Evolutionary conservation across 2,113 vertebrate species (phyloP), one percentile per base, ranked within the genome.

Genomic region (Aegypius monachus): DNA sequence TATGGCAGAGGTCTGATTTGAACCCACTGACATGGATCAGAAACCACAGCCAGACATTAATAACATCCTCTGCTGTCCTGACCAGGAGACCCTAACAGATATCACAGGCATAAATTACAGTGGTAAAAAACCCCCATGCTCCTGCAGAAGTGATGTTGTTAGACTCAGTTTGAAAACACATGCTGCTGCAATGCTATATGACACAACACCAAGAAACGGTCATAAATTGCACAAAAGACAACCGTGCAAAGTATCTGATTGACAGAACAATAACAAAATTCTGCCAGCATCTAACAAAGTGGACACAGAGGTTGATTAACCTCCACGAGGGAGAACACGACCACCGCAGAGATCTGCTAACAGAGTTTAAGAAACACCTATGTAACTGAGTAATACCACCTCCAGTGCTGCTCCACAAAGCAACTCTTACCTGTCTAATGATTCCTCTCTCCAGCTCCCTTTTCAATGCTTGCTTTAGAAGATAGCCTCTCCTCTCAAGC

Each of bases 381-480:
- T 5, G 36, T 32, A 45, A 43, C 12, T 91, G 40, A 78, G 42
- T 12, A 56, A 36, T 10, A 16, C 22, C 26, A 13, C 10, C 20
- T 40, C 9, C 55, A 56, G 47, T 3, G 40, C 80, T 38, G 31
- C n/a, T 65, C 50, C 38, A 8, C 45, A 53, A 63, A 65, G 80
- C 17, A 58, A 2, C 62, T 45, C 90, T 96, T 91, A 99, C 99
- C 99, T 99, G 99, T 94, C 98, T 99, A 75, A 99, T 99, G 58
- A 98, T 98, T 11, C 99, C 99, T 61, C 99, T 99, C 97, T 99
- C 99, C 95, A 99, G 97, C 91, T 99, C 99, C 93, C 99, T 98
- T 96, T 99, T 99, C 92, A 99, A 94, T 1, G 99, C 98, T 90
- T 99, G 99, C 97, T 99, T 99, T 53, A 99, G 98, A 62, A 99